Percentiles rank a stretch among this genome's conserved stretches.
These are phyloP conservation scores for Nymphalis c-album DNA, from an alignment of 2,888 invertebrate genomes.

Conservation along the genomic window DNA sequence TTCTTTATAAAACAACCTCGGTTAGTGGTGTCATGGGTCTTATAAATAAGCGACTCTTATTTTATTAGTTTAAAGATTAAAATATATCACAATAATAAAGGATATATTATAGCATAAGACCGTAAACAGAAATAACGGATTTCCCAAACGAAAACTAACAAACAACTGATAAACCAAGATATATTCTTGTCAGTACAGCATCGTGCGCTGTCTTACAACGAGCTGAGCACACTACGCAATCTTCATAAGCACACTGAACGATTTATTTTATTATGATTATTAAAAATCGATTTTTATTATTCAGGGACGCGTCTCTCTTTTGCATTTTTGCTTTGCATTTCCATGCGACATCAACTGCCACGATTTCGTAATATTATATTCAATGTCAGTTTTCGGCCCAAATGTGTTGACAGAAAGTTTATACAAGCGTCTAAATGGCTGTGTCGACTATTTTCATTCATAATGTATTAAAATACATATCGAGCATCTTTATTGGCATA, in stretches of 20 bases:
- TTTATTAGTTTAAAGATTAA: constrained; percentile 62
- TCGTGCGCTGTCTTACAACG: constrained; percentile 30
- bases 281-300: constrained; percentile 19
- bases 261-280: constrained; percentile 30
- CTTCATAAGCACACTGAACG: constrained; percentile 22
- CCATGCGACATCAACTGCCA: constrained; percentile 18
- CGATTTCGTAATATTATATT: constrained; percentile 5
- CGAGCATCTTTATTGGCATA: neutral
- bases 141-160: constrained; percentile 65
- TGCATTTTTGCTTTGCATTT: no score
- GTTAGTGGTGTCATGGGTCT: constrained; percentile 54
- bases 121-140: constrained; percentile 60
- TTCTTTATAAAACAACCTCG: constrained; percentile 46
- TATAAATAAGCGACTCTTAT: constrained; percentile 56
- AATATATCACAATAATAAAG: constrained; percentile 60
- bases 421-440: constrained; percentile 5
- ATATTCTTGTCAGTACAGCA: constrained; percentile 32
- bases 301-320: constrained; percentile 15
- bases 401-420: constrained; percentile 13
- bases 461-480: neutral
- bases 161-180: constrained; percentile 50
- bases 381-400: constrained; percentile 4
- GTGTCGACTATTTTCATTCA: constrained; percentile 5
- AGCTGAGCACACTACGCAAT: constrained; percentile 34
- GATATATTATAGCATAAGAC: constrained; percentile 48